Evolutionary conservation across 2,113 vertebrate genomes (phyloP).

Genomic region (Glaucidium brasilianum): DNA sequence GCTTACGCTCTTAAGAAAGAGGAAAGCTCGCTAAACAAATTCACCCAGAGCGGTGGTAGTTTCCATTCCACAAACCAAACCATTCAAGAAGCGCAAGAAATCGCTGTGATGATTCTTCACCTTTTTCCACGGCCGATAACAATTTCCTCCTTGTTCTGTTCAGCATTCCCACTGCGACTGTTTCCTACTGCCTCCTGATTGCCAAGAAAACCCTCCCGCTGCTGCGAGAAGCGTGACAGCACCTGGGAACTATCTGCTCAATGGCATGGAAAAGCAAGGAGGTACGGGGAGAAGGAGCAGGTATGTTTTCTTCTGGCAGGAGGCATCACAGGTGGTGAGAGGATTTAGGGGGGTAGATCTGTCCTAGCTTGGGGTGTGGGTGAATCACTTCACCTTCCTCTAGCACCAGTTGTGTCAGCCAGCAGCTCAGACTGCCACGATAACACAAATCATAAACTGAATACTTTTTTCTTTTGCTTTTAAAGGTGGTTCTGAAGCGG

Average conservation of each 20-base stretch:
- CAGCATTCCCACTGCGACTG: background rate
- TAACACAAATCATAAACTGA: background rate
- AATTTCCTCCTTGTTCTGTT: background rate
- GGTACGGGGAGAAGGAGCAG: background rate
- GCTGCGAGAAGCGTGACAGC: background rate
- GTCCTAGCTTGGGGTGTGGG: background rate
- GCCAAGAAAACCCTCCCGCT: background rate
- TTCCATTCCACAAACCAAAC: background rate
- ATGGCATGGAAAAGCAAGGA: background rate
- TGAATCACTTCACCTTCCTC: background rate
- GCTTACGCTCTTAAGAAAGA: background rate
- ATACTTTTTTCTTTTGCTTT: background rate
- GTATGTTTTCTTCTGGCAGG: background rate
- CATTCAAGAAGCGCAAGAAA: background rate
- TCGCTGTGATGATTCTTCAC: background rate
- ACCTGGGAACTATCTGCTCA: background rate
- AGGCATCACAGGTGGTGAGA: background rate
- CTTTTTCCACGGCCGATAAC: background rate
- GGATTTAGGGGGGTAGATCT: background rate
- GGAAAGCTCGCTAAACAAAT: background rate
- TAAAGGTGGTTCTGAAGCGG: background rate
- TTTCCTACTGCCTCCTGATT: background rate
- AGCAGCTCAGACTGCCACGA: background rate
- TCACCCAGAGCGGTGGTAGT: background rate
- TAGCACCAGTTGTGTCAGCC: background rate